A percentile compares a stretch with the other conserved stretches of the same genome.
Evolutionary conservation across 2,113 vertebrate species (phyloP).

Genomic region (Sinocyclocheilus anshuiensis): DNA sequence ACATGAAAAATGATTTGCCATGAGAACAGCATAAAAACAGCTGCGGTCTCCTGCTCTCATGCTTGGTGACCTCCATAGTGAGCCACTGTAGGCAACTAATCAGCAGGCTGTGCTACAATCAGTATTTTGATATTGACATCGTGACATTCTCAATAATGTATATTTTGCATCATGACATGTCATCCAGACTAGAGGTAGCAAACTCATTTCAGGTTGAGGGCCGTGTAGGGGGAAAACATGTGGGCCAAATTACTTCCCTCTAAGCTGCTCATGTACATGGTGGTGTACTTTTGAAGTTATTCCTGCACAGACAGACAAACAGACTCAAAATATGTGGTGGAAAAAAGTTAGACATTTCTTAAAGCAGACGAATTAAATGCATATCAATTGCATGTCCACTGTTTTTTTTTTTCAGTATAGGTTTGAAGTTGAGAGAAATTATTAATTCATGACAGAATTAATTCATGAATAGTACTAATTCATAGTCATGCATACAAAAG

Average conservation of each 20-base stretch:
- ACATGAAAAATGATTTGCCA: constrained; percentile 32
- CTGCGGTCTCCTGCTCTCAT: constrained; percentile 8
- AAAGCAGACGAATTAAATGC: not conserved
- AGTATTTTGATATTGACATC: not conserved
- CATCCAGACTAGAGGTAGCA: constrained; percentile 5
- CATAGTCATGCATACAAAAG: not conserved
- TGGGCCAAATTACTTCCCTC: not conserved
- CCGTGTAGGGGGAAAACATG: not conserved
- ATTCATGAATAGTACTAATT: not conserved
- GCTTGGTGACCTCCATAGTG: not conserved
- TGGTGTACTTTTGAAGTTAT: not conserved
- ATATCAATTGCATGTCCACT: not conserved
- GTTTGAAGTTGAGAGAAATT: not conserved
- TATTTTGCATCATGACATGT: constrained; percentile 9
- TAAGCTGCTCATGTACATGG: not conserved
- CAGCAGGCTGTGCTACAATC: constrained; percentile 17
- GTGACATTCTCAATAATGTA: constrained; percentile 26
- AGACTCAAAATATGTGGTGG: not conserved
- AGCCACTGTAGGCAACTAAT: constrained; percentile 1
- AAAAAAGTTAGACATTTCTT: not conserved
- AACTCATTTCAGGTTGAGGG: not conserved
- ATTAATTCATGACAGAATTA: not conserved
- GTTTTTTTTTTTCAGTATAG: not conserved
- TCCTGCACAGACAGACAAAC: not conserved
- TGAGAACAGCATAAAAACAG: constrained; percentile 7